Conservation (phyloP, 2,888 invertebrate species). For the Liopterus haemorrhoidalis region DNA sequence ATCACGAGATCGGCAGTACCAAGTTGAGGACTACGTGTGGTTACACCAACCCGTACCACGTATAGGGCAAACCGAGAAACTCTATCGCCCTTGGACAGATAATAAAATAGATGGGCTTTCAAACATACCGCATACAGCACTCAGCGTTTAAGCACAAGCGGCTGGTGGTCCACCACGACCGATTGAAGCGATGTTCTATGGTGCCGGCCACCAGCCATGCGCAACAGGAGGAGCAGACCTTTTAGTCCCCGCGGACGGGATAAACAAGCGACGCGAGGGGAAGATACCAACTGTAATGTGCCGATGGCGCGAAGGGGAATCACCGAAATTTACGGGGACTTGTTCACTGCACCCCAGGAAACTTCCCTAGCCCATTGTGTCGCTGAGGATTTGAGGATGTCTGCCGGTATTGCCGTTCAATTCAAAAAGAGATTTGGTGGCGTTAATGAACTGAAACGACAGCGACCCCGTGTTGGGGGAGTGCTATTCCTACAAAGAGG, state of each 20-base stretch:
- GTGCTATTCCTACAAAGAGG: slow-evolving; percentile 43
- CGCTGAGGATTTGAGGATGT: slow-evolving; percentile 46
- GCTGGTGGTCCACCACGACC: too few species aligned
- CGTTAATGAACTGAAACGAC: slow-evolving; percentile 13
- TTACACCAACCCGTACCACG: neutral
- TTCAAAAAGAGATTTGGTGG: slow-evolving; percentile 27
- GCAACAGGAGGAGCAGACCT: too few species aligned
- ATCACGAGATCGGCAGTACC: neutral
- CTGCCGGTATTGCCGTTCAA: slow-evolving; percentile 46
- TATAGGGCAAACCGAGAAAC: neutral
- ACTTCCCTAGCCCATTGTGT: slow-evolving; percentile 47
- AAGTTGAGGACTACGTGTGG: neutral
- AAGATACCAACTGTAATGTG: too few species aligned
- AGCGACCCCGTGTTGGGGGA: slow-evolving; percentile 35
- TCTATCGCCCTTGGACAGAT: slow-evolving; percentile 2
- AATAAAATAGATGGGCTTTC: too few species aligned
- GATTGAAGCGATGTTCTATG: too few species aligned
- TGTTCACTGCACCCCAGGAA: slow-evolving; percentile 44
- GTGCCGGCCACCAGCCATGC: too few species aligned
- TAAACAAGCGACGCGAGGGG: too few species aligned
- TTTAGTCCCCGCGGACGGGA: too few species aligned
- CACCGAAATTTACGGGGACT: too few species aligned
- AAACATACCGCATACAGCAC: too few species aligned
- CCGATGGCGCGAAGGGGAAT: too few species aligned
- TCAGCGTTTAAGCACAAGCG: too few species aligned